Percentiles rank a stretch among this genome's conserved stretches.
These are phyloP conservation scores for Buteo buteo DNA, from an alignment of 2,113 vertebrate species.

Conservation along the genomic window DNA sequence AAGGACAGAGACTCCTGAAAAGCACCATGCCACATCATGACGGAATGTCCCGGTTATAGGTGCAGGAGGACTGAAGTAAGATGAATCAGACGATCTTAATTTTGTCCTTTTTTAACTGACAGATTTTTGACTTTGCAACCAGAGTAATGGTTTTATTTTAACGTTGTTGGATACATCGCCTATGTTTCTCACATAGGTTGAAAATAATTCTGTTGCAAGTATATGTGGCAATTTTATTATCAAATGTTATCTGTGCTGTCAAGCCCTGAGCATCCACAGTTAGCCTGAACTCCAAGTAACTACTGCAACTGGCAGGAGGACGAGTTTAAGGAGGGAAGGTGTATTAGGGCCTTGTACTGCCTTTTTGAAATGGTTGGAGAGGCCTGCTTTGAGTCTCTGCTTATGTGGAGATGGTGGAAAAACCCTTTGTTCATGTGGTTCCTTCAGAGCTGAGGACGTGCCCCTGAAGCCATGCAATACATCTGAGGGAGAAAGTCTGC, in stretches of 20 bases:
- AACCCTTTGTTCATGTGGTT: not conserved
- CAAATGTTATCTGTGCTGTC: not conserved
- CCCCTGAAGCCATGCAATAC: not conserved
- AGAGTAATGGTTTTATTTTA: not conserved
- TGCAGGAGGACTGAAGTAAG: not conserved
- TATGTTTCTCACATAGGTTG: not conserved
- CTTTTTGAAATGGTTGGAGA: not conserved
- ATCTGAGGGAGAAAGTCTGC: not conserved
- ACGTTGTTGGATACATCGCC: not conserved
- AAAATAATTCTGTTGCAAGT: not conserved
- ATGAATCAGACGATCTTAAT: not conserved
- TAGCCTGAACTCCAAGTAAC: not conserved
- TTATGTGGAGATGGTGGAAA: not conserved
- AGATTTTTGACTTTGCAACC: not conserved
- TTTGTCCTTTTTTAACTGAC: not conserved
- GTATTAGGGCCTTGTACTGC: not conserved
- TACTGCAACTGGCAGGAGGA: not conserved
- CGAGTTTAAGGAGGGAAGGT: not conserved
- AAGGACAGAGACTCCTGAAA: not conserved
- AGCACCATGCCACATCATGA: not conserved
- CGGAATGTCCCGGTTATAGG: not conserved
- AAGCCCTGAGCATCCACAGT: not conserved
- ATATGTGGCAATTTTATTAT: not conserved
- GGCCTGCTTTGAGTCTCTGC: not conserved
- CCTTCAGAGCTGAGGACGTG: not conserved